Conservation (phyloP, 2,797 vertebrate species). For the Anguilla pacifica region DNA sequence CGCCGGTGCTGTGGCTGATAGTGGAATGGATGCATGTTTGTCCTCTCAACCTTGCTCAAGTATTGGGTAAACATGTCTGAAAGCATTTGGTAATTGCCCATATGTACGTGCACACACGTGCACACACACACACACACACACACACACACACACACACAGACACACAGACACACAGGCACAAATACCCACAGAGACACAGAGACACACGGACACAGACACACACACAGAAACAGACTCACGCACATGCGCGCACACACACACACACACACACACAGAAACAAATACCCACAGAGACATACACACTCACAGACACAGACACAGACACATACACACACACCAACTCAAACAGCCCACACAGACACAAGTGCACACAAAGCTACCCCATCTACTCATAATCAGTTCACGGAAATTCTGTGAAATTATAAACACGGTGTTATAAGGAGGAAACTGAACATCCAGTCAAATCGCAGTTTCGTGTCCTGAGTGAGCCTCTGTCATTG, state of each 20-base stretch:
- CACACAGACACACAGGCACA: too few species aligned
- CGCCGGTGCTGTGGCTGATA: not conserved
- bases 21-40: slow-evolving; percentile 15
- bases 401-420: not conserved
- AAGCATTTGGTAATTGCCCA: not conserved
- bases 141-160: not conserved
- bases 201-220: too few species aligned
- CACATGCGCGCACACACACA: not conserved
- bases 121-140: not conserved
- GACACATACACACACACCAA: not conserved
- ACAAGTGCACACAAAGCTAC: not conserved
- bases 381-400: not conserved
- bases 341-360: not conserved
- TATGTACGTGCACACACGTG: slow-evolving; percentile 41
- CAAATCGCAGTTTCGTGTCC: too few species aligned
- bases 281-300: not conserved
- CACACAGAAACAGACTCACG: not conserved
- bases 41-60: not conserved
- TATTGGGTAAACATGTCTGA: slow-evolving; percentile 7
- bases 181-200: too few species aligned
- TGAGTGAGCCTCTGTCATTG: not conserved
- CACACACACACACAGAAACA: not conserved
- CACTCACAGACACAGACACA: too few species aligned
- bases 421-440: too few species aligned
- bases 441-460: too few species aligned